A percentile compares a stretch with the other conserved stretches of the same genome.
phyloP scores from a whole-genome alignment of 1,140 invertebrate genomes.

The Nephila pilipes region DNA sequence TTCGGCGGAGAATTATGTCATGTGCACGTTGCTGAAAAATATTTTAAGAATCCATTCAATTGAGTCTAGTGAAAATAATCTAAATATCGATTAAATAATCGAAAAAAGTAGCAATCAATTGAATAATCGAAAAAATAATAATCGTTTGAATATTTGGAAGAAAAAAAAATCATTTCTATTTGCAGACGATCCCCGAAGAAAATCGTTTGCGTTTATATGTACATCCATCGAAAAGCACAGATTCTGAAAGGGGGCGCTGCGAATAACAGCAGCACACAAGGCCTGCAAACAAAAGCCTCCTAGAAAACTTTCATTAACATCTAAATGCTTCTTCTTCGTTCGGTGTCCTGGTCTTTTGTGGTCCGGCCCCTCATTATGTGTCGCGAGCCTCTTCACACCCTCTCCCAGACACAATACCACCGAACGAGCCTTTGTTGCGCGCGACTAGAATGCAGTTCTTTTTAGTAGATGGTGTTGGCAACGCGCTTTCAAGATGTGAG shows the following conservation, averaged over 20 bases:
- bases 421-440: neutral
- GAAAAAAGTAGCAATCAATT: no score
- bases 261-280: neutral
- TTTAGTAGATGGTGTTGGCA: neutral
- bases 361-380: conserved; percentile 35
- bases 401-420: neutral
- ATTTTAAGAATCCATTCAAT: no score
- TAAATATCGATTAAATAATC: no score
- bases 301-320: conserved; percentile 69
- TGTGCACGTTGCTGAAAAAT: no score
- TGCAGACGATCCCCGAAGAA: conserved; percentile 11
- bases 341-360: conserved; percentile 55
- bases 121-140: no score
- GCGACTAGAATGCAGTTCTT: neutral
- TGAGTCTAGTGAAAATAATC: no score
- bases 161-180: neutral
- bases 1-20: no score
- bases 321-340: conserved; percentile 56
- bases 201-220: conserved; percentile 47
- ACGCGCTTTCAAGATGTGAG: conserved; percentile 19
- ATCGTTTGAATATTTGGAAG: no score
- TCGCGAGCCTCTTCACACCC: neutral
- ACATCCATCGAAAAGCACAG: conserved; percentile 36
- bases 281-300: conserved; percentile 54
- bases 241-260: neutral